Evolutionary conservation across 2,113 vertebrate genomes (phyloP).

Genomic region (Phocoena phocoena): DNA sequence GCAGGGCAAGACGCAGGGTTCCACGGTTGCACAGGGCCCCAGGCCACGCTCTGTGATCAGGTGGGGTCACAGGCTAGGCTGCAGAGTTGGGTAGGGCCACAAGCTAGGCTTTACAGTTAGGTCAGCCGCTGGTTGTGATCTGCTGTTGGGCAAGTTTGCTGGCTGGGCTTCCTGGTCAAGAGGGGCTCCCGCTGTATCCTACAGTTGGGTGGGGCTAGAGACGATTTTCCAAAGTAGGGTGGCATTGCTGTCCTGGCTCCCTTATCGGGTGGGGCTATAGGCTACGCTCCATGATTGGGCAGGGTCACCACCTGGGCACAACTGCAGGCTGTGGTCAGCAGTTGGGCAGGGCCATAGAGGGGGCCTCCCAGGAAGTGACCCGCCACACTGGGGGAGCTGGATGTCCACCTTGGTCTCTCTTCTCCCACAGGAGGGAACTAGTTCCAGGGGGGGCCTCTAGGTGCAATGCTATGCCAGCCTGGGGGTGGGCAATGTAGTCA

Average conservation of each 20-base stretch:
- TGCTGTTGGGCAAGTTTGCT: background rate
- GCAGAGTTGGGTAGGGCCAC: background rate
- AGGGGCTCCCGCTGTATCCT: background rate
- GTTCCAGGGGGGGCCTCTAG: too few species aligned
- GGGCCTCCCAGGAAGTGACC: background rate
- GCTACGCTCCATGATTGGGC: background rate
- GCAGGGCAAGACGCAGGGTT: background rate
- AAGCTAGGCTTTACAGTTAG: background rate
- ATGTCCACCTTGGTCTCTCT: background rate
- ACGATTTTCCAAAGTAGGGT: background rate
- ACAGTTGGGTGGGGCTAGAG: too few species aligned
- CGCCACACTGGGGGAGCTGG: background rate
- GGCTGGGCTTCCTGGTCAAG: background rate
- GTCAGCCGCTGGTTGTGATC: background rate
- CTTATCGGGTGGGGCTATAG: background rate
- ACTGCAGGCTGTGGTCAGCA: background rate
- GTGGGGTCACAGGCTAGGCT: background rate
- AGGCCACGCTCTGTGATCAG: background rate
- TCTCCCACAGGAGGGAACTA: background rate
- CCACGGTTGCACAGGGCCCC: background rate
- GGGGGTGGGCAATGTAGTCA: fast-evolving
- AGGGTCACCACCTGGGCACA: background rate
- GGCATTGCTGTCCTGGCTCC: background rate
- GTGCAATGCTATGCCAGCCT: background rate
- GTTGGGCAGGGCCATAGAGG: background rate